phyloP scores from a whole-genome alignment of 2,888 invertebrate genomes.

The Griposia aprilina region DNA sequence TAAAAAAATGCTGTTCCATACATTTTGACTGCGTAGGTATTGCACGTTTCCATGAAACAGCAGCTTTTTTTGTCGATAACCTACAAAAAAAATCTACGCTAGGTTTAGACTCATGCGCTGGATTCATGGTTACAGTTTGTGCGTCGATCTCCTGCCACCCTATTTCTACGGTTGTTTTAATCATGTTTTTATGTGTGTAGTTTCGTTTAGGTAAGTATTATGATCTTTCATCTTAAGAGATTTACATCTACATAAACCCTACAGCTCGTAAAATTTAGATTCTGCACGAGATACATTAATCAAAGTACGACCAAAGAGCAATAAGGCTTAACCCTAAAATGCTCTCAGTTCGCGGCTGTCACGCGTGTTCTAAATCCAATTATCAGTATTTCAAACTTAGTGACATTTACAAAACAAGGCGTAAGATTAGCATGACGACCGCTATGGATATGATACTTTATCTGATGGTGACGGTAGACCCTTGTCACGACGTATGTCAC shows the following conservation, averaged over 20 bases:
- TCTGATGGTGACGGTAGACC: conserved; percentile 49
- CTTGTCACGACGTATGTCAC: conserved; percentile 57
- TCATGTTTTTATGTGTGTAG: background rate
- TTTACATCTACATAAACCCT: conserved; percentile 4
- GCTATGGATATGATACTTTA: conserved; percentile 48
- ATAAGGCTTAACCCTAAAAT: conserved; percentile 31
- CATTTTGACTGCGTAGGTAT: too few relatives aligned
- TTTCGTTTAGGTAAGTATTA: background rate
- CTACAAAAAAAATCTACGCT: too few relatives aligned
- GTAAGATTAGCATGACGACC: conserved; percentile 62
- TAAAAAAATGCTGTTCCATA: too few relatives aligned
- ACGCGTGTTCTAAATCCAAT: conserved; percentile 77
- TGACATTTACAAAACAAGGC: conserved; percentile 81
- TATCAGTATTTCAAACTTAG: conserved; percentile 78
- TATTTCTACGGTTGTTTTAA: background rate
- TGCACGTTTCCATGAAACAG: too few relatives aligned
- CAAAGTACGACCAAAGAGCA: conserved; percentile 23
- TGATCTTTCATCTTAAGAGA: conserved; percentile 12
- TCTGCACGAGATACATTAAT: conserved; percentile 33
- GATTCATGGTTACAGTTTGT: too few relatives aligned
- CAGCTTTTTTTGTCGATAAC: too few relatives aligned
- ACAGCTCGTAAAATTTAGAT: conserved; percentile 24
- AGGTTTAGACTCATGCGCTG: too few relatives aligned
- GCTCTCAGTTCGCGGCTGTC: conserved; percentile 56
- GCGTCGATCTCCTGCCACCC: too few relatives aligned